Percentiles rank a stretch among this genome's conserved stretches.
Evolutionary conservation across 1,140 invertebrate species (phyloP).

Genomic region (Brachionus rubens): DNA sequence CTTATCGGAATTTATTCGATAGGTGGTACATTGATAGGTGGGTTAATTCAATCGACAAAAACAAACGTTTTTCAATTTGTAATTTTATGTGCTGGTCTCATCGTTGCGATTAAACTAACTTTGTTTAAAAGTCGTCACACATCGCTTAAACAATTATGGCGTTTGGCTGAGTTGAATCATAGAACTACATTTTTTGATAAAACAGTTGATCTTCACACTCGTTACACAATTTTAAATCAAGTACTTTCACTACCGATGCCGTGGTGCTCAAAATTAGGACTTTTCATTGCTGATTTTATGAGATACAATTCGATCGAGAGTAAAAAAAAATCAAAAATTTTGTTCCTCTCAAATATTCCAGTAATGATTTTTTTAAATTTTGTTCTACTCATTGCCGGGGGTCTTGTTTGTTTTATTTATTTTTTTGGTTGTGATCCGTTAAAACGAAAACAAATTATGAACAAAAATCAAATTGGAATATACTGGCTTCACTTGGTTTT

Average conservation of each 20-base stretch:
- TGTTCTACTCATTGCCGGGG: neutral
- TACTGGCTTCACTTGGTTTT: slow-evolving; percentile 25
- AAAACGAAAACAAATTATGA: neutral
- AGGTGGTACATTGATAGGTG: neutral
- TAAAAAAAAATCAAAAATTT: slow-evolving; percentile 30
- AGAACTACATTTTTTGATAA: slow-evolving; percentile 29
- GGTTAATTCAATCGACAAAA: slow-evolving; percentile 28
- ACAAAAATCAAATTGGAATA: slow-evolving; percentile 38
- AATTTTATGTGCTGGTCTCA: neutral
- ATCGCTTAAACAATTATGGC: slow-evolving; percentile 2
- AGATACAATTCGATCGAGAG: slow-evolving; percentile 10
- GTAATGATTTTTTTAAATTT: slow-evolving; percentile 27
- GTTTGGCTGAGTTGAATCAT: slow-evolving; percentile 2
- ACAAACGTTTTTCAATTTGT: slow-evolving; percentile 33
- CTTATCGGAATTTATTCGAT: slow-evolving; percentile 19
- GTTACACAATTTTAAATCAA: slow-evolving; percentile 23
- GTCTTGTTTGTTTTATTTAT: slow-evolving; percentile 20
- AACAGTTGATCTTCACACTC: neutral
- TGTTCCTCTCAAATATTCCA: slow-evolving; percentile 27
- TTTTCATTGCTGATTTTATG: neutral
- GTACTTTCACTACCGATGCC: slow-evolving; percentile 8
- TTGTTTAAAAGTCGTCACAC: neutral
- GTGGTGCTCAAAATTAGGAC: slow-evolving; percentile 26
- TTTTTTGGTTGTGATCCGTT: slow-evolving; percentile 39
- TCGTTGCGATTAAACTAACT: slow-evolving; percentile 9